Conservation (phyloP, 1,140 invertebrate species). For the Drosophila repleta region DNA sequence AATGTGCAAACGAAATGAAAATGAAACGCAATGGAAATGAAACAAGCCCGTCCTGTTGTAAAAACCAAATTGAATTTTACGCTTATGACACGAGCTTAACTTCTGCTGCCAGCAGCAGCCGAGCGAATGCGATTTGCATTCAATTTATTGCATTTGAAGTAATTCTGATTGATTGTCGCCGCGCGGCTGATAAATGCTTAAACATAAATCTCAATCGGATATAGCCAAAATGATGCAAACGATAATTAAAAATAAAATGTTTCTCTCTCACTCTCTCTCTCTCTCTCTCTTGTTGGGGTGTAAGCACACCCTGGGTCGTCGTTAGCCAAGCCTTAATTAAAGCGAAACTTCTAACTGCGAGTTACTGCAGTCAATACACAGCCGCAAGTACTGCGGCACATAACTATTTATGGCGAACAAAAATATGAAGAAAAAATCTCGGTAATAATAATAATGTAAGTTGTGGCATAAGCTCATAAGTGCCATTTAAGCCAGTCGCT, state of each 20-base stretch:
- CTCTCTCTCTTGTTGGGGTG: too few species aligned
- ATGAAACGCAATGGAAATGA: conserved; percentile 8
- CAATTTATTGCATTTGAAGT: conserved; percentile 55
- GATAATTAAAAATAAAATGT: too few species aligned
- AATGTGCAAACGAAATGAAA: conserved; percentile 26
- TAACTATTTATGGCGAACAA: conserved; percentile 71
- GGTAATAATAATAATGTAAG: conserved; percentile 82
- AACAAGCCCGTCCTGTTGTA: conserved; percentile 30
- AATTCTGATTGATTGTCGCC: conserved; percentile 41
- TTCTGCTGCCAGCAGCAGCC: conserved; percentile 10
- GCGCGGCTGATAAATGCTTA: conserved; percentile 16
- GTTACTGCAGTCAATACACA: conserved; percentile 53
- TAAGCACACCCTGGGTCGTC: conserved; percentile 33
- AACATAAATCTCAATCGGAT: neutral
- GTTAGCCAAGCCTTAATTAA: conserved; percentile 74
- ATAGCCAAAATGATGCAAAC: too few species aligned
- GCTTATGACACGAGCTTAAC: conserved; percentile 59
- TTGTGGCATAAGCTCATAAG: conserved; percentile 82
- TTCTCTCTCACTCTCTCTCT: too few species aligned
- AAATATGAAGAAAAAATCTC: conserved; percentile 62
- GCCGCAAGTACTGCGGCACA: conserved; percentile 48
- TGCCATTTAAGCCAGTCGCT: conserved; percentile 79
- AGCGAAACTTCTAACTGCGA: conserved; percentile 36
- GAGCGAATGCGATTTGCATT: conserved; percentile 27
- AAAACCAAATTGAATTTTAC: conserved; percentile 69